These are phyloP conservation scores for Ibycter americanus DNA, from an alignment of 2,797 vertebrate genomes.

Conservation along the genomic window DNA sequence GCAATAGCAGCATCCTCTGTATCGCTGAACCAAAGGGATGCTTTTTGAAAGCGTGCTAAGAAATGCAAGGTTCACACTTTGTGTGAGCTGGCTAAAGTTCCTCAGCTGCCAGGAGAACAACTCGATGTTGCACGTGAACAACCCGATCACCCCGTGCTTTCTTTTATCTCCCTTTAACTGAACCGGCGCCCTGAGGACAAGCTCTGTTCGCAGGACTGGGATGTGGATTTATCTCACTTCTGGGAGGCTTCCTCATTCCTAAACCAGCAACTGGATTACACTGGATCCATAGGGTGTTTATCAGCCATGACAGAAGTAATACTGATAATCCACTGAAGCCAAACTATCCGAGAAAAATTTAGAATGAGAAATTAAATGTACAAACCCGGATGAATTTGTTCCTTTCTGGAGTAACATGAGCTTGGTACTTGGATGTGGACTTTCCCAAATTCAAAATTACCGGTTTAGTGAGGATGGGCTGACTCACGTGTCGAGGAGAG, in stretches of 20 bases:
- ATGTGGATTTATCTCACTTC: not conserved
- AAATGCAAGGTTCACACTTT: not conserved
- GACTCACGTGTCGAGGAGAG: fast-evolving
- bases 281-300: constrained; percentile 14
- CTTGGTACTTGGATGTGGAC: not conserved
- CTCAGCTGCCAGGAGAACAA: not conserved
- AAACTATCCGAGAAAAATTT: not conserved
- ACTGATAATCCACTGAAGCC: constrained; percentile 17
- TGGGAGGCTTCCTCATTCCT: not conserved
- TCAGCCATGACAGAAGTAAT: constrained; percentile 4
- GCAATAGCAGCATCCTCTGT: not conserved
- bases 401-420: not conserved
- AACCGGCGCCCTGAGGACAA: not conserved
- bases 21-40: not conserved
- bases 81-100: not conserved
- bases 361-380: not conserved
- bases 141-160: fast-evolving
- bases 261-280: constrained; percentile 1
- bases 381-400: not conserved
- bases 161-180: not conserved
- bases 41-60: not conserved
- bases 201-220: not conserved
- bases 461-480: not conserved
- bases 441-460: not conserved
- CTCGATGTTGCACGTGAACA: not conserved